Conservation (phyloP, 2,797 vertebrate genomes). For the Macroramphosus scolopax region DNA sequence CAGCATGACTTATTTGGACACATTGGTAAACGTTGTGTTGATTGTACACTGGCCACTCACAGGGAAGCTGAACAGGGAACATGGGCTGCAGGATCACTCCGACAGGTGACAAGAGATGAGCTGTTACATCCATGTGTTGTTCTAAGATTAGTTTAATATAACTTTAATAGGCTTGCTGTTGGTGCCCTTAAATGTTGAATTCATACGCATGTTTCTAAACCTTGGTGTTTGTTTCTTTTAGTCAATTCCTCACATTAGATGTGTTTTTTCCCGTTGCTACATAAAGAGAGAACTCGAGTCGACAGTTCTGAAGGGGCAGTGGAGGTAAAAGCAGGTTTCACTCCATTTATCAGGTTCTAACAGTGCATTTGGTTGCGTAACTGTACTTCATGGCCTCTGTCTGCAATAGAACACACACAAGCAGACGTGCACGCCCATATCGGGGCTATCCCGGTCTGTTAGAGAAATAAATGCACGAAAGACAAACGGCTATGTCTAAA, state of each 20-base stretch:
- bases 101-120: constrained; percentile 37
- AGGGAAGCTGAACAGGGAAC: constrained; percentile 51
- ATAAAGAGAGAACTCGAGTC: constrained; percentile 56
- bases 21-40: constrained; percentile 75
- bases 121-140: constrained; percentile 51
- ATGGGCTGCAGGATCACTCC: no score
- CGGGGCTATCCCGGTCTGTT: constrained; percentile 33
- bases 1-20: constrained; percentile 91
- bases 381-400: constrained; percentile 40
- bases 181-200: constrained; percentile 46
- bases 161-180: constrained; percentile 40
- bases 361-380: constrained; percentile 53
- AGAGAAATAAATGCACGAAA: constrained; percentile 35
- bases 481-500: constrained; percentile 57
- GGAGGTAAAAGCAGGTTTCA: constrained; percentile 36
- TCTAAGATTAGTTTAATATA: constrained; percentile 44
- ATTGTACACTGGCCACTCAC: constrained; percentile 79
- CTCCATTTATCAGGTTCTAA: constrained; percentile 37
- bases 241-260: constrained; percentile 46
- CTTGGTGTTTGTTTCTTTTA: constrained; percentile 44
- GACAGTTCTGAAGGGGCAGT: constrained; percentile 33
- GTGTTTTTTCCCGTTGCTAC: constrained; percentile 59
- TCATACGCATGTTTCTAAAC: no score
- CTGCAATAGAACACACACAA: constrained; percentile 29
- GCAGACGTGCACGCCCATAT: constrained; percentile 34